A percentile compares a stretch with the other conserved stretches of the same genome.
phyloP scores from a whole-genome alignment of 2,888 invertebrate species.

The Megamerina dolium region DNA sequence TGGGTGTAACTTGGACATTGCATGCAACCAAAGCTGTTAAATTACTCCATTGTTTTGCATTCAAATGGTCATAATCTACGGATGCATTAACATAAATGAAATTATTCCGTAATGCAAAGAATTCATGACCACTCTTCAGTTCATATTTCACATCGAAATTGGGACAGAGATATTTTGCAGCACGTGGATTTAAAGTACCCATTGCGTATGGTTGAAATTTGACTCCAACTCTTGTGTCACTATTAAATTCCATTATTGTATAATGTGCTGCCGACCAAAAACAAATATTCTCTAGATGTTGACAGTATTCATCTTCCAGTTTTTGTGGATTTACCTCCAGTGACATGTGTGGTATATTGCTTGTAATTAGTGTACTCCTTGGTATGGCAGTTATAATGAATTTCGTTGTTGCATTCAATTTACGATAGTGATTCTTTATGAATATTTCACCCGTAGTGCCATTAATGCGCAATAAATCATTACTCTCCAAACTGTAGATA shows the following conservation, averaged over 20 bases:
- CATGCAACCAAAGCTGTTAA: conserved; percentile 44
- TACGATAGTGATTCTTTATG: conserved; percentile 36
- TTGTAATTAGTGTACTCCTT: conserved; percentile 10
- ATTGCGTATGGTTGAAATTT: conserved; percentile 35
- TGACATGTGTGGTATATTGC: conserved; percentile 35
- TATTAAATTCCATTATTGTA: conserved; percentile 35
- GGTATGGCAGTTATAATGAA: conserved; percentile 40
- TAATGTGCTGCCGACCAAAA: conserved; percentile 43
- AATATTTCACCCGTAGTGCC: conserved; percentile 41
- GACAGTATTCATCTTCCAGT: conserved; percentile 34
- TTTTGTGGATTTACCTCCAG: conserved; percentile 38
- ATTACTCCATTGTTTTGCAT: conserved; percentile 39
- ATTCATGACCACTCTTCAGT: conserved; percentile 37
- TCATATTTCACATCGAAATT: conserved; percentile 51
- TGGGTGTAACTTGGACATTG: conserved; percentile 37
- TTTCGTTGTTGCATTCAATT: conserved; percentile 26
- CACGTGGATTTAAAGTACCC: conserved; percentile 48
- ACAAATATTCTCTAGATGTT: conserved; percentile 39
- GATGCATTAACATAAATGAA: conserved; percentile 46
- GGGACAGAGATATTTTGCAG: conserved; percentile 51
- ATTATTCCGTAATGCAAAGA: conserved; percentile 46
- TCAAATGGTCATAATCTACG: conserved; percentile 50
- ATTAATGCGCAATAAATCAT: conserved; percentile 37
- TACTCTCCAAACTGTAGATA: conserved; percentile 40
- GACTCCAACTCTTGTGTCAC: conserved; percentile 1